These are phyloP conservation scores for Carterocephalus palaemon DNA, from an alignment of 2,888 invertebrate species.

Conservation along the genomic window DNA sequence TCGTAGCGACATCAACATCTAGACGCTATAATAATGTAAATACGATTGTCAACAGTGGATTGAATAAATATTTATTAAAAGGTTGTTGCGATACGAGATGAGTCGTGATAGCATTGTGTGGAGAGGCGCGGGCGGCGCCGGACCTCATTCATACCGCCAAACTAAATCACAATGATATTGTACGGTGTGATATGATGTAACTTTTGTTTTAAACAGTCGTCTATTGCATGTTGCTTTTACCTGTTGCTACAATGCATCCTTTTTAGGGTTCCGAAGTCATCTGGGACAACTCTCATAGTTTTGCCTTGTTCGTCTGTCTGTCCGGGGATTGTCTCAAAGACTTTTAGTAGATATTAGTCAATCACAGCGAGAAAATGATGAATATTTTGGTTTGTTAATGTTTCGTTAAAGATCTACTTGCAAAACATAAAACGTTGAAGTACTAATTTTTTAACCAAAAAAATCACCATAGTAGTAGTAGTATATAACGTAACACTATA, in stretches of 20 bases:
- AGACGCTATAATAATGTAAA: constrained; percentile 68
- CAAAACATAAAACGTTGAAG: too few relatives aligned
- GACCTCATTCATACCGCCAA: constrained; percentile 43
- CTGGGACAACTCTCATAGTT: too few relatives aligned
- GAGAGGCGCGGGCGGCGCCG: constrained; percentile 49
- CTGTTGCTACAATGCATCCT: too few relatives aligned
- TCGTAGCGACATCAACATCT: constrained; percentile 57
- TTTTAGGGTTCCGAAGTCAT: neutral
- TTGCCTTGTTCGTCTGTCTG: too few relatives aligned
- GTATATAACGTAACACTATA: too few relatives aligned
- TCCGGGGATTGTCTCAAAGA: too few relatives aligned
- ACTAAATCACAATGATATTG: constrained; percentile 45
- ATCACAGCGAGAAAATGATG: too few relatives aligned
- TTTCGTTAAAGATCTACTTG: too few relatives aligned
- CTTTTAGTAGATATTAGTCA: too few relatives aligned
- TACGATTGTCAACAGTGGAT: constrained; percentile 73
- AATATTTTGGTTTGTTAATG: too few relatives aligned
- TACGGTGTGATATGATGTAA: constrained; percentile 48
- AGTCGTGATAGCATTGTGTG: constrained; percentile 60
- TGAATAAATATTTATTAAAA: constrained; percentile 75
- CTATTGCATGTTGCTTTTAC: constrained; percentile 20
- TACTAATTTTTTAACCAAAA: too few relatives aligned
- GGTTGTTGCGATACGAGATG: constrained; percentile 56
- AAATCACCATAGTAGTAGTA: too few relatives aligned
- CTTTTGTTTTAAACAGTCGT: constrained; percentile 29